These are phyloP conservation scores for Pelosia muscerda DNA, from an alignment of 2,888 invertebrate species.

Conservation along the genomic window DNA sequence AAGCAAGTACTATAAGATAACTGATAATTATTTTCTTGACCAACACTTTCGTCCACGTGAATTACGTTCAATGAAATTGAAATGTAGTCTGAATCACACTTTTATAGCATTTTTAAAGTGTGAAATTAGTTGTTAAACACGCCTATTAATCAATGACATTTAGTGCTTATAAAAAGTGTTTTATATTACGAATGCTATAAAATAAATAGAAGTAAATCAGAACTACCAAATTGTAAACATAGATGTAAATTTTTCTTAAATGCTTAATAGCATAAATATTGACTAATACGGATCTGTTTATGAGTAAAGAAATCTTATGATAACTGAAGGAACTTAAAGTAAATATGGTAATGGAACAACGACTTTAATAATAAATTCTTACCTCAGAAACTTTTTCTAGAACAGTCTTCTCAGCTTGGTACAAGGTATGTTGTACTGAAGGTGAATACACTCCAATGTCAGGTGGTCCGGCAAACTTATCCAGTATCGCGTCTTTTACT, in stretches of 20 bases:
- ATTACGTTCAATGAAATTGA: slow-evolving; percentile 8
- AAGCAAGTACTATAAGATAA: neutral
- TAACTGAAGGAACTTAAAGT: neutral
- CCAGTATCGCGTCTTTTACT: slow-evolving; percentile 90
- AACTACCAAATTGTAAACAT: neutral
- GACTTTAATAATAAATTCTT: slow-evolving; percentile 40
- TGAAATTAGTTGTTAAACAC: slow-evolving; percentile 24
- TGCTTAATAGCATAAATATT: neutral
- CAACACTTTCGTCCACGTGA: neutral
- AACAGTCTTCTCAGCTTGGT: slow-evolving; percentile 90
- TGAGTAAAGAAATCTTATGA: neutral
- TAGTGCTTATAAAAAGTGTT: slow-evolving; percentile 27
- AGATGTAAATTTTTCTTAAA: neutral
- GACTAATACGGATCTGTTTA: neutral
- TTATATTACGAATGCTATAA: slow-evolving; percentile 12
- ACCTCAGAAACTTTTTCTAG: slow-evolving; percentile 90
- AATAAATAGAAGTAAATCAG: slow-evolving; percentile 31
- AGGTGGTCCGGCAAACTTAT: slow-evolving; percentile 92
- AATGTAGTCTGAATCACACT: slow-evolving; percentile 4
- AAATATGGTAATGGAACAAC: no score
- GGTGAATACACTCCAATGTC: slow-evolving; percentile 91
- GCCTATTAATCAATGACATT: slow-evolving; percentile 26
- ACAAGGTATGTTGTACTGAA: slow-evolving; percentile 93
- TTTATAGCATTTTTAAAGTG: slow-evolving; percentile 21
- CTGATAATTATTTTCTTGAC: neutral